Evolutionary conservation across 1,140 invertebrate genomes (phyloP).

Genomic region (Schlechtendalia chinensis): DNA sequence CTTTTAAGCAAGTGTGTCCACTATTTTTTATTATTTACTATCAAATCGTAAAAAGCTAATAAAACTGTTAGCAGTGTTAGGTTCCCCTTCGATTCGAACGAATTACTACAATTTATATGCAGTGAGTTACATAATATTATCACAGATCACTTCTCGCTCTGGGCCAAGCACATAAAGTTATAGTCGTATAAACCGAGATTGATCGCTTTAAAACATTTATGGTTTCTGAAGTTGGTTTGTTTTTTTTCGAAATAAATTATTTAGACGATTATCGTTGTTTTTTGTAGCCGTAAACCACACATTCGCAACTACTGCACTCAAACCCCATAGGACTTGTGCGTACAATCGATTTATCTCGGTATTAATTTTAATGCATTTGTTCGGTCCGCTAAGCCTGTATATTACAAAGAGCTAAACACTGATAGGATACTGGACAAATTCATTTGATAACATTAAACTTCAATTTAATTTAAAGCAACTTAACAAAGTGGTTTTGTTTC

Average conservation of each 20-base stretch:
- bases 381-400: neutral
- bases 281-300: neutral
- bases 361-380: conserved; percentile 13
- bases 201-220: neutral
- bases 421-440: conserved; percentile 17
- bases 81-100: neutral
- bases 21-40: conserved; percentile 7
- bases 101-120: neutral
- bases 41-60: conserved; percentile 13
- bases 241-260: neutral
- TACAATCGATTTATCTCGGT: neutral
- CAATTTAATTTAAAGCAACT: conserved; percentile 12
- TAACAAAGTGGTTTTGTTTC: conserved; percentile 23
- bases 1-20: neutral
- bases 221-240: neutral
- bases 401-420: neutral
- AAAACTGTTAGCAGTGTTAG: neutral
- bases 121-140: neutral
- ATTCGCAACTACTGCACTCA: neutral
- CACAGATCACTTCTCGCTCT: neutral
- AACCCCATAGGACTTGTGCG: neutral
- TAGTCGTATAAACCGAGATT: conserved; percentile 4
- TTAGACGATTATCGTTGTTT: neutral
- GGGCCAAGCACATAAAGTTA: neutral
- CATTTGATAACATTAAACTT: neutral